Base-by-base conservation (phyloP, 2,113 vertebrate genomes). In the Prionailurus viverrinus region DNA sequence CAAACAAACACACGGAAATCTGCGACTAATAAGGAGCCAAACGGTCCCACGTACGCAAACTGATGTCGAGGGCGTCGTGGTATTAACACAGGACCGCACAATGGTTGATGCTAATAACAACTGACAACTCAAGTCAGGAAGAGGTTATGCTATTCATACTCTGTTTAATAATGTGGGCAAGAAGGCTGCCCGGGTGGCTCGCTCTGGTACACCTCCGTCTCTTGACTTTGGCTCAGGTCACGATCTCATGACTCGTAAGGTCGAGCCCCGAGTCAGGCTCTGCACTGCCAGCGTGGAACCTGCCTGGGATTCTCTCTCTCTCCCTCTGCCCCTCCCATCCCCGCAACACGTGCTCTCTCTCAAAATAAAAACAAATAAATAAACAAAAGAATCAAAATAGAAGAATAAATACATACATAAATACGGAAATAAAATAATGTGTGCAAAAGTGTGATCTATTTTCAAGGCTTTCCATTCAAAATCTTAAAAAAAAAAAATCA, bases 401-500 rank as follows among this genome's bases (percentile, higher is more conserved):
- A 58, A 58, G 55, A 58, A 61, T 61, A 61, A 9, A 23, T 61
- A 61, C 45, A 45, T 45, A 45, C 45, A 25, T 23, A 61, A 61
- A 58, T 58, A 58, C 6, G 15, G 18, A 58, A 61, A 61, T 25
- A 61, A 58, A 6, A 87, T 82, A 96, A 87, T 23, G 8, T 53
- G 45, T 88, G 41, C 58, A 76, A 94, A 31, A 63, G 23, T 48
- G 31, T 48, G 16, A 48, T 93, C 79, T 65, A 39, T 97, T 80
- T 93, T 89, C 66, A 9, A 91, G 71, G 87, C 58, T 87, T 95
- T 93, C 73, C 95, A 63, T 74, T 96, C 73, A 90, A 96, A 86
- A 23, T 78, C 71, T 86, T 36, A 53, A 53, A 83, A 94, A 90
- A 82, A 82, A 82, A 86, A 92, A 90, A 74, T 55, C 21, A 92